These are phyloP conservation scores for Aphaenogaster floridana DNA, from an alignment of 1,140 invertebrate species.

Conservation along the genomic window DNA sequence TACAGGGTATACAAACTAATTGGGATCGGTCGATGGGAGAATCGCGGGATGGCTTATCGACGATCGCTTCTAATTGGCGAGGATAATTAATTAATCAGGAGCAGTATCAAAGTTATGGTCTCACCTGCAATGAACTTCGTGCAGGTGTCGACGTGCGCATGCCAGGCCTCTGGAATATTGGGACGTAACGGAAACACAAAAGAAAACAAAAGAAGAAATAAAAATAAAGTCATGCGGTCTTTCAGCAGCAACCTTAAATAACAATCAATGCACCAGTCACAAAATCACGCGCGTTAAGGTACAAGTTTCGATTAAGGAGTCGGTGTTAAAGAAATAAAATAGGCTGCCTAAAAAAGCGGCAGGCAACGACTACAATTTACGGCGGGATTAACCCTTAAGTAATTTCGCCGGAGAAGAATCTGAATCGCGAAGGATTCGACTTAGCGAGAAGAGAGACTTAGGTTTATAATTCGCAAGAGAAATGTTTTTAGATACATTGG, in stretches of 20 bases:
- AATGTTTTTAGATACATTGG: not conserved
- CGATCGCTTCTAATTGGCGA: slow-evolving; percentile 25
- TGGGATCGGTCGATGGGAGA: not conserved
- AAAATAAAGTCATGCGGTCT: slow-evolving; percentile 23
- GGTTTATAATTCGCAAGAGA: not conserved
- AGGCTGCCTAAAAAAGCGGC: slow-evolving; percentile 28
- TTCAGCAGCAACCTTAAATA: slow-evolving; percentile 6
- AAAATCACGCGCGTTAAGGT: not conserved
- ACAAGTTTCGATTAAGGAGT: not conserved
- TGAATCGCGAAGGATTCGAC: not conserved
- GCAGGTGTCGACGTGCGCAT: slow-evolving; percentile 82
- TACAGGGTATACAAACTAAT: slow-evolving; percentile 23
- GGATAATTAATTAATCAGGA: slow-evolving; percentile 45
- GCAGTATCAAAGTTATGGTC: slow-evolving; percentile 71
- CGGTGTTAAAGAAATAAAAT: slow-evolving; percentile 19
- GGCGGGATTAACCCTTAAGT: slow-evolving; percentile 16
- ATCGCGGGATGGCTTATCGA: not conserved
- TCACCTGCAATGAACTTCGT: slow-evolving; percentile 85
- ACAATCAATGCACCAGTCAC: slow-evolving; percentile 30
- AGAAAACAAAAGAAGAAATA: slow-evolving; percentile 15
- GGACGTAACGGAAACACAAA: slow-evolving; percentile 76
- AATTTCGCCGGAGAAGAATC: not conserved
- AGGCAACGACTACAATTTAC: not conserved
- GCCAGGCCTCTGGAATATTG: slow-evolving; percentile 83
- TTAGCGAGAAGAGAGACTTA: not conserved